Conservation (phyloP, 2,888 invertebrate genomes). For the Campoplex capitator region DNA sequence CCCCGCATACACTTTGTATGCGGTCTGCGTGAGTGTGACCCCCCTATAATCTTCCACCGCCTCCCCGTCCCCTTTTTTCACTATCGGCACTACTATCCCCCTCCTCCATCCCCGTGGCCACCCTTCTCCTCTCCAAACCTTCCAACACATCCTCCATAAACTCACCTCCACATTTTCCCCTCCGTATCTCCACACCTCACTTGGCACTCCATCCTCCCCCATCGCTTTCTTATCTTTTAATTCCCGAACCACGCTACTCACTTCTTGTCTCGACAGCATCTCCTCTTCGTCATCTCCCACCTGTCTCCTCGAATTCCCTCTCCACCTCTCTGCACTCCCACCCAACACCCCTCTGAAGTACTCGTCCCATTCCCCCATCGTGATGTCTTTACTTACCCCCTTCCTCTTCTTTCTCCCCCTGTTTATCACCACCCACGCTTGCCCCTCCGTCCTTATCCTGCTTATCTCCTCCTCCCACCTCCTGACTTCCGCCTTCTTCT, state of each 20-base stretch:
- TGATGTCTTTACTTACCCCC: neutral
- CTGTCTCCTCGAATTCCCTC: no score
- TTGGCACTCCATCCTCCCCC: slow-evolving; percentile 25
- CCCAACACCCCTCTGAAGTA: neutral
- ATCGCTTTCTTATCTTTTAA: slow-evolving; percentile 20
- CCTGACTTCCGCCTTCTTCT: slow-evolving; percentile 13
- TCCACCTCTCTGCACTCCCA: neutral
- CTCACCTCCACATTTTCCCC: neutral
- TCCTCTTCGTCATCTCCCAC: neutral
- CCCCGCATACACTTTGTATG: slow-evolving; percentile 43
- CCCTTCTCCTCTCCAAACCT: slow-evolving; percentile 8
- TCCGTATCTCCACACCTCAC: slow-evolving; percentile 35
- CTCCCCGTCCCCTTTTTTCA: slow-evolving; percentile 53
- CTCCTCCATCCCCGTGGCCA: slow-evolving; percentile 49
- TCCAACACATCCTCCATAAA: slow-evolving; percentile 17
- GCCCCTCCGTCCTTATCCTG: neutral
- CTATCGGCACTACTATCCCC: slow-evolving; percentile 35
- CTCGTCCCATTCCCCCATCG: neutral
- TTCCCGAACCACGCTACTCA: neutral
- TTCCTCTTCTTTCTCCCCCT: slow-evolving; percentile 6
- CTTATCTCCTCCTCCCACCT: neutral
- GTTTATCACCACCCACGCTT: slow-evolving; percentile 23
- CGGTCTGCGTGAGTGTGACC: slow-evolving; percentile 40
- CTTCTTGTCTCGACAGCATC: neutral
- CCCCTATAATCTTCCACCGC: slow-evolving; percentile 51